Base-by-base conservation (phyloP, 92 coral and sea anemone species). In the Palythoa grandis region DNA sequence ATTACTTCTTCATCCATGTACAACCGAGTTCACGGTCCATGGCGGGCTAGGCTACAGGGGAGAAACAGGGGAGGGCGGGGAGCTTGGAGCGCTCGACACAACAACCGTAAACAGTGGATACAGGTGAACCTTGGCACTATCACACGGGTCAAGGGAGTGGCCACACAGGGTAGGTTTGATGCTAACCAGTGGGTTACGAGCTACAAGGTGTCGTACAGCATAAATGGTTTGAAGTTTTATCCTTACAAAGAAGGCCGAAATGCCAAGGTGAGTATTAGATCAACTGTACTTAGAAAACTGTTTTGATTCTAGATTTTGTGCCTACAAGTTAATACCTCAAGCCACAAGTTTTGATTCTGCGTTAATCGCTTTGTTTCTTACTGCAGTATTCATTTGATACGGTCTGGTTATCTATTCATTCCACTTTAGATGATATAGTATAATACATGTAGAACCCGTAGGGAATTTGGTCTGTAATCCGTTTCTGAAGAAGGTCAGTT, bases 21-120 rank as follows among this genome's bases (percentile, higher is more conserved):
- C 77, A 86, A 93, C 87, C 90, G 92, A 37, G 52, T 82, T 58
- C 94, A 88, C 79, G 93, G 94, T 16, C 98, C 95, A 7, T 94
- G 95, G 98, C 87, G 93, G 50, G 91, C 95, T 67, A 89, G 90
- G 48, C 91, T 94, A 20, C 98, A 94, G 78, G 94, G 25, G 7
- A 12, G 85, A 13, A 80, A 80, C 74, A 65, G 85, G 0, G 85
- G 85, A 23, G 85, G 85, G 0, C 29, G 61, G 12, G 85, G 85
- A 12, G 85, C 74, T 6, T 80, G 85, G 85, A 16, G 74, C 22
- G 85, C 73, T 35, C 43, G 25, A 47, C 74, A 43, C 53, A 80
- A 80, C 40, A 43, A 80, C 85, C 74, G 74, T 63, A 48, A 67
- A 20, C 85, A 80, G 39, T 80, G 85, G 85, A 66, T 80, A 80